These are phyloP conservation scores for Anthopleura xanthogrammica DNA, from an alignment of 92 coral and sea anemone species.

Conservation along the genomic window DNA sequence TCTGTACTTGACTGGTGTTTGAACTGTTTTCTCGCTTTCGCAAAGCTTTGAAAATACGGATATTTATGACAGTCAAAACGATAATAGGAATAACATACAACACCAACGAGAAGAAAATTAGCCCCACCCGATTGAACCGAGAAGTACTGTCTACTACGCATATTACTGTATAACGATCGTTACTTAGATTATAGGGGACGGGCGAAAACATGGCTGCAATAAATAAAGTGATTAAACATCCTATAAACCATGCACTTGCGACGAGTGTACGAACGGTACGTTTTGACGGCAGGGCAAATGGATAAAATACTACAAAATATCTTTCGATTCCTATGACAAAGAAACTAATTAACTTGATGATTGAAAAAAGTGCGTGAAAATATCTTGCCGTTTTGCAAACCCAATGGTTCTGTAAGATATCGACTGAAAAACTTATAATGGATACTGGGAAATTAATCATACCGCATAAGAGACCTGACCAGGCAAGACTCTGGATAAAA, in stretches of 20 bases:
- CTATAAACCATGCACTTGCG: not conserved
- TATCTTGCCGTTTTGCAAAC: not conserved
- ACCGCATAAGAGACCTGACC: not conserved
- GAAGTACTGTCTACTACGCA: not conserved
- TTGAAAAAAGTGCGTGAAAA: not conserved
- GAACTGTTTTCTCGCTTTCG: too few relatives aligned
- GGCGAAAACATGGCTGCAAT: not conserved
- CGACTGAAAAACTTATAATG: not conserved
- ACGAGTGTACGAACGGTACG: not conserved
- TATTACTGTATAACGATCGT: not conserved
- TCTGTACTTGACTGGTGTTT: not conserved
- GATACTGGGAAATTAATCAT: not conserved
- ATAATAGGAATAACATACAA: not conserved
- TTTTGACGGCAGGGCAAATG: not conserved
- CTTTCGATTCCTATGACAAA: constrained; percentile 2
- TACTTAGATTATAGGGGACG: not conserved
- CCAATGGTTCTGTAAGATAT: not conserved
- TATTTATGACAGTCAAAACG: not conserved
- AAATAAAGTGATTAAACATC: not conserved
- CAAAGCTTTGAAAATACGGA: not conserved
- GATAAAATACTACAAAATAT: not conserved
- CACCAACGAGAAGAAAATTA: not conserved
- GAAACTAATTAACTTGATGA: not conserved
- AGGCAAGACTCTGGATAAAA: not conserved
- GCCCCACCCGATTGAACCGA: not conserved